phyloP scores from a whole-genome alignment of 2,888 invertebrate genomes.

The Leucoma salicis region DNA sequence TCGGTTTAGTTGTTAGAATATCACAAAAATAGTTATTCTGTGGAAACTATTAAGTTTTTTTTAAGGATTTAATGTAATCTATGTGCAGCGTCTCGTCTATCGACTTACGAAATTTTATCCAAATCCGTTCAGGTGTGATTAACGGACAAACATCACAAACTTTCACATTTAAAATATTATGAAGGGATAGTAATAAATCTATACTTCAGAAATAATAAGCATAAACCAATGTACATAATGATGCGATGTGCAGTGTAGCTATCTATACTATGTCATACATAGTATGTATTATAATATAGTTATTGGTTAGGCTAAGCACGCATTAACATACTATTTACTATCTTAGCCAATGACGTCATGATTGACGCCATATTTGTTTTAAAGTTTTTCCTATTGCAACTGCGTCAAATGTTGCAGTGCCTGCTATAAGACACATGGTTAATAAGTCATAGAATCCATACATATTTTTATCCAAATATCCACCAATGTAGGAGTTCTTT shows the following conservation, averaged over 20 bases:
- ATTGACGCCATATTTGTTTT: neutral
- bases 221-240: neutral
- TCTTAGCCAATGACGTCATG: neutral
- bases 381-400: neutral
- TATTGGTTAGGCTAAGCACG: neutral
- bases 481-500: too few relatives aligned
- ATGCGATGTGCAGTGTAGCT: neutral
- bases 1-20: too few relatives aligned
- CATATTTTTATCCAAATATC: too few relatives aligned
- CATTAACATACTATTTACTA: neutral
- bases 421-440: neutral
- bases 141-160: too few relatives aligned
- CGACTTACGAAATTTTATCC: too few relatives aligned
- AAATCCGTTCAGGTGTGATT: too few relatives aligned
- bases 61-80: too few relatives aligned
- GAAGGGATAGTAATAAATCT: too few relatives aligned
- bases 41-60: too few relatives aligned
- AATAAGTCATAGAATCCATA: neutral
- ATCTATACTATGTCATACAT: neutral
- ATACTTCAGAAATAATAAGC: neutral
- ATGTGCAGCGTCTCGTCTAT: too few relatives aligned
- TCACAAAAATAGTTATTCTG: too few relatives aligned
- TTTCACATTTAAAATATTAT: too few relatives aligned
- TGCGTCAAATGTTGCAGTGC: neutral
- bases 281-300: neutral